Evolutionary conservation across 2,888 invertebrate species (phyloP).

Genomic region (Plagodis pulveraria): DNA sequence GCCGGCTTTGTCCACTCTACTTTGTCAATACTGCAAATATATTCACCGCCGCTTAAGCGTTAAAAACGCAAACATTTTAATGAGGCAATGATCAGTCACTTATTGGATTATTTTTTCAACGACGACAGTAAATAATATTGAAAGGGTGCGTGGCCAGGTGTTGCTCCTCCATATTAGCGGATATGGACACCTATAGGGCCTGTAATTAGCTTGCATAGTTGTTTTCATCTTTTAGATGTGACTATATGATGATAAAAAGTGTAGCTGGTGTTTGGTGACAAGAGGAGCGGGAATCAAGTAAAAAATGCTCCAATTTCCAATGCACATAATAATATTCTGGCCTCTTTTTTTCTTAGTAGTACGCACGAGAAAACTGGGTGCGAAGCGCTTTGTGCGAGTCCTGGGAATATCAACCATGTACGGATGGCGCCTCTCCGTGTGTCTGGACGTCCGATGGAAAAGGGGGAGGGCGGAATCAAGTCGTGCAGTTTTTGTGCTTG

Average conservation of each 20-base stretch:
- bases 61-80: constrained; percentile 12
- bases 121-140: constrained; percentile 25
- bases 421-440: too few relatives aligned
- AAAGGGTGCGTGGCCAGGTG: constrained; percentile 50
- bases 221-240: constrained; percentile 58
- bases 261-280: neutral
- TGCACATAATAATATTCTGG: too few relatives aligned
- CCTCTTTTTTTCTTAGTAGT: too few relatives aligned
- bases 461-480: too few relatives aligned
- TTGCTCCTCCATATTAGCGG: constrained; percentile 50
- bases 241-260: constrained; percentile 18
- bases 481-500: too few relatives aligned
- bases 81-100: constrained; percentile 17
- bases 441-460: too few relatives aligned
- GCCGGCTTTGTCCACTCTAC: too few relatives aligned
- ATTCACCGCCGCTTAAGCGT: neutral
- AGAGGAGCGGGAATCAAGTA: constrained; percentile 2
- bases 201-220: constrained; percentile 58
- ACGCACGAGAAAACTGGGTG: too few relatives aligned
- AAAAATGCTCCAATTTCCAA: too few relatives aligned
- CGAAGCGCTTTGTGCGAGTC: too few relatives aligned
- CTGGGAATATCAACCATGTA: too few relatives aligned
- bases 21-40: too few relatives aligned
- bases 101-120: constrained; percentile 16
- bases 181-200: constrained; percentile 49